Conservation (phyloP, 2,113 vertebrate species). For the Climacteris rufus region DNA sequence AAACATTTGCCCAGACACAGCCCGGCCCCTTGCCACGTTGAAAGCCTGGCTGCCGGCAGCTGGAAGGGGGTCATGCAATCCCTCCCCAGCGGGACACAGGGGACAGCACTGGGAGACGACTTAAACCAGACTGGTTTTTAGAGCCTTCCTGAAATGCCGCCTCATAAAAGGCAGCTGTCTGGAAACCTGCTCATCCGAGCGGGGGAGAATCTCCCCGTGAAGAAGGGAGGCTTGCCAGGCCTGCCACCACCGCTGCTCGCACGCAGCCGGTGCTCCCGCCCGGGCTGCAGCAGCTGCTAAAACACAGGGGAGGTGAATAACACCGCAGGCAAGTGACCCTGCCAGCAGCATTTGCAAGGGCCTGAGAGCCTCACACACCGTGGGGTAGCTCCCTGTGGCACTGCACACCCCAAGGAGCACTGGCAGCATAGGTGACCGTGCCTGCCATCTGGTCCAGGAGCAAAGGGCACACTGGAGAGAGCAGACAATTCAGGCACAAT, state of each 20-base stretch:
- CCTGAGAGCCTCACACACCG: rapidly evolving
- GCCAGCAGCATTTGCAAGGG: background rate
- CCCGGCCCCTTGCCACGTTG: constrained; percentile 19
- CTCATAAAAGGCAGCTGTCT: background rate
- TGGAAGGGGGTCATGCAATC: background rate
- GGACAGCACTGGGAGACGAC: background rate
- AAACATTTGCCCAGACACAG: constrained; percentile 41
- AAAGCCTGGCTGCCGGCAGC: constrained; percentile 22
- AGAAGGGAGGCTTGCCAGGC: background rate
- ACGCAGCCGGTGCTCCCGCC: background rate
- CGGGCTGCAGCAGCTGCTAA: background rate
- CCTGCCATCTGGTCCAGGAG: background rate
- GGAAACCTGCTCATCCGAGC: background rate
- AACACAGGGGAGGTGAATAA: background rate
- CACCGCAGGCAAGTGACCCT: background rate
- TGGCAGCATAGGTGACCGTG: background rate
- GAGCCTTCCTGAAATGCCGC: background rate
- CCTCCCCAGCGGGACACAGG: background rate
- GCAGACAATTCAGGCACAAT: background rate
- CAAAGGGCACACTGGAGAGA: background rate
- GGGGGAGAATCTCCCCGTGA: background rate
- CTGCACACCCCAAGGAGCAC: background rate
- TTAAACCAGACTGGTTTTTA: background rate
- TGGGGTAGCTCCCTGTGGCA: background rate
- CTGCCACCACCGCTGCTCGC: background rate